Evolutionary conservation across 1,140 invertebrate species (phyloP).

Genomic region (Dendroctonus valens): DNA sequence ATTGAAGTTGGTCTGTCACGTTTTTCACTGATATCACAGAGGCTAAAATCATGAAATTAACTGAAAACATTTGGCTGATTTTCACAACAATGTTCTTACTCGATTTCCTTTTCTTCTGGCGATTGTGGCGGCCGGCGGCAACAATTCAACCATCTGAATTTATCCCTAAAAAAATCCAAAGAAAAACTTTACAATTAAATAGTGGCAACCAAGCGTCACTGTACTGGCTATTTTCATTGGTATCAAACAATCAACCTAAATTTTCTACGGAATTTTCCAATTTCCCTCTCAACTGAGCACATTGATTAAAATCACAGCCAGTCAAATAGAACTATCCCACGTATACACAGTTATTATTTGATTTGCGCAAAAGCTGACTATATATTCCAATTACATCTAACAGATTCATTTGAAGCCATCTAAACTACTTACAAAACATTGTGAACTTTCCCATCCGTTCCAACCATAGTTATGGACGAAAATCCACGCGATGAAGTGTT

Average conservation of each 20-base stretch:
- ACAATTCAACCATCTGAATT: slow-evolving; percentile 18
- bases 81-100: slow-evolving; percentile 21
- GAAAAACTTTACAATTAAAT: not conserved
- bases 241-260: too few species aligned
- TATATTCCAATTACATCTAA: not conserved
- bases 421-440: not conserved
- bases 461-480: slow-evolving; percentile 28
- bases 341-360: not conserved
- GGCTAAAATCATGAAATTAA: slow-evolving; percentile 6
- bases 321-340: too few species aligned
- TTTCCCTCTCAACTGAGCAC: too few species aligned
- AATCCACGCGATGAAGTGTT: slow-evolving; percentile 40
- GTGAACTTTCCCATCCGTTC: not conserved
- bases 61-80: not conserved
- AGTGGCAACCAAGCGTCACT: too few species aligned
- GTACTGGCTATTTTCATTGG: too few species aligned
- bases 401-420: not conserved
- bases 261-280: too few species aligned
- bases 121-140: slow-evolving; percentile 28
- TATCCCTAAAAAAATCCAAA: slow-evolving; percentile 18
- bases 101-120: slow-evolving; percentile 36
- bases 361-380: not conserved
- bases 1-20: slow-evolving; percentile 9
- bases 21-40: slow-evolving; percentile 19
- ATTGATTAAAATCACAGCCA: too few species aligned